Evolutionary conservation across 2,113 vertebrate genomes (phyloP), one percentile per base, ranked within the genome.

Genomic region (Rhinogobius similis): DNA sequence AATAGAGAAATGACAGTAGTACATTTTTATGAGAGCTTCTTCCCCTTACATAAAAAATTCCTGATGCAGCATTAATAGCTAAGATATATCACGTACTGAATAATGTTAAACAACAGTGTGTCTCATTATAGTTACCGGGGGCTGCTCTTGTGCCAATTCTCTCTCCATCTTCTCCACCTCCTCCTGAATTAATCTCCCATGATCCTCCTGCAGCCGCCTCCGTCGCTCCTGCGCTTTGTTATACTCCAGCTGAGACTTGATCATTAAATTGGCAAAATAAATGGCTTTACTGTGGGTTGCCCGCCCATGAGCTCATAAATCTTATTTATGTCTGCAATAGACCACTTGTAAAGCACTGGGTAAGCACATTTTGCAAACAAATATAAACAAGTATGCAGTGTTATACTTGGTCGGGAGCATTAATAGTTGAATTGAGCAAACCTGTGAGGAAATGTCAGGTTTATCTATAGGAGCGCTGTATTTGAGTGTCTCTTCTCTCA

Each of bases 101-200:
- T 75, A 71, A 79, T 75, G 67, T 79, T 69, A 75, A 79, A 72
- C 71, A 79, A 69, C 62, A 63, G 82, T 63, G 68, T 11, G 80
- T 89, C 84, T 87, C 81, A 83, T 89, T 82, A 88, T 75, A 86
- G 27, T 87, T 77, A 89, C 87, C 78, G 62, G 69, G 76, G 76
- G 88, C 84, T 90, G 74, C 69, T 79, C 85, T 63, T 71, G 73
- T 39, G 70, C 24, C 66, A 86, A 44, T 12, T 92, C 59, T 3
- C 78, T 65, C 67, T 94, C 93, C 87, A 94, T 90, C 76, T 79
- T 93, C 72, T 88, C 11, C 16, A 94, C 79, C 82, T 94, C 91
- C 75, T 74, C 81, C 78, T 90, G 90, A 62, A 96, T 94, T 78
- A 94, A 73, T 81, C 69, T 85, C 66, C 80, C 83, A 58, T 93